These are phyloP conservation scores for Actinemys pallida DNA, from an alignment of 2,113 vertebrate genomes.

Conservation along the genomic window DNA sequence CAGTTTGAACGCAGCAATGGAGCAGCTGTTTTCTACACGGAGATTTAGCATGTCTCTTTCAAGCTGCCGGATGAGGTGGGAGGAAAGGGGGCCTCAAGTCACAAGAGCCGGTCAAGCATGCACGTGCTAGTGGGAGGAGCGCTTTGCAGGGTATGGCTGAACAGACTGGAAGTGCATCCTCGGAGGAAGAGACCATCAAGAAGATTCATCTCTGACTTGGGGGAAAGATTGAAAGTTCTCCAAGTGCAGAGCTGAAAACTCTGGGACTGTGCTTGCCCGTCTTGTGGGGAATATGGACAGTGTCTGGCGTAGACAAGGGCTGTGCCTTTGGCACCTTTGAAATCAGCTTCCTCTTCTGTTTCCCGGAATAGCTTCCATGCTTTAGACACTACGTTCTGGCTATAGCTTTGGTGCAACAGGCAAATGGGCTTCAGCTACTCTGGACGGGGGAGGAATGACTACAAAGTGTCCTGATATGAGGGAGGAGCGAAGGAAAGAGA, in stretches of 20 bases:
- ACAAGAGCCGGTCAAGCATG: not conserved
- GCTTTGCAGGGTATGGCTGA: not conserved
- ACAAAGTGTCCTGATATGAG: not conserved
- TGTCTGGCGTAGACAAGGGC: not conserved
- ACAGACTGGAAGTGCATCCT: conserved; percentile 5
- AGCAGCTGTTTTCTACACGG: conserved; percentile 45
- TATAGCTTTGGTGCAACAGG: not conserved
- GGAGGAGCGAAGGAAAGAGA: not conserved
- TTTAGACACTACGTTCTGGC: fast-evolving
- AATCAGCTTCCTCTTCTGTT: not conserved
- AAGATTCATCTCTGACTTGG: conserved; percentile 55
- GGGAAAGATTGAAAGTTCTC: conserved; percentile 42
- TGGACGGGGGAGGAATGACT: not conserved
- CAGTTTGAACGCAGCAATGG: fast-evolving
- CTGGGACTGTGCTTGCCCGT: not conserved
- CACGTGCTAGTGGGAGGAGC: not conserved
- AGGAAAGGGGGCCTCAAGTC: not conserved
- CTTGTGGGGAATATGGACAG: not conserved
- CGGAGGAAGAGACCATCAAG: not conserved
- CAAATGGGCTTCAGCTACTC: not conserved
- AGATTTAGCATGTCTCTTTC: conserved; percentile 23
- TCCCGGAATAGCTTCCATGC: not conserved
- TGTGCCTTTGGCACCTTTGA: conserved; percentile 39
- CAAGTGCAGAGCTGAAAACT: conserved; percentile 38
- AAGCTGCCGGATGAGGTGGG: conserved; percentile 1